Evolutionary conservation across 2,797 vertebrate genomes (phyloP).

Genomic region (Microtus obscurus): DNA sequence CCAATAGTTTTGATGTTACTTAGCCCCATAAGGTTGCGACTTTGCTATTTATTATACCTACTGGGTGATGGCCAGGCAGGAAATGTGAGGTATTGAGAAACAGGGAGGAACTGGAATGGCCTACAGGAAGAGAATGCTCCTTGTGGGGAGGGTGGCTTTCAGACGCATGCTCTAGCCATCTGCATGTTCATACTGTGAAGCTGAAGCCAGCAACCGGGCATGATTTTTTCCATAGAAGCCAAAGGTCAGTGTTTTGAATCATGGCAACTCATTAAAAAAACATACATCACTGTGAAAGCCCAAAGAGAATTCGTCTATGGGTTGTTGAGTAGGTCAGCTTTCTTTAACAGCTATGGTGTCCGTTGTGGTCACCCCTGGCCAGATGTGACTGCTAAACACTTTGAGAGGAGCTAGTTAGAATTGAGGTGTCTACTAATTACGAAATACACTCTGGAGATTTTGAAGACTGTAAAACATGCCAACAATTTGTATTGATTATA

Average conservation of each 20-base stretch:
- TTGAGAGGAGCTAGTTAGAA: neutral
- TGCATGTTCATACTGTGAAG: neutral
- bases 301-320: neutral
- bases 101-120: neutral
- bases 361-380: neutral
- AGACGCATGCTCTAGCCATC: neutral
- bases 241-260: constrained; percentile 40
- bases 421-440: neutral
- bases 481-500: neutral
- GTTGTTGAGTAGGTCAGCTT: neutral
- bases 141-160: neutral
- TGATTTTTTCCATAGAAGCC: constrained; percentile 16
- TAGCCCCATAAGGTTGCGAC: constrained; percentile 44
- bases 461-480: neutral
- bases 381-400: neutral
- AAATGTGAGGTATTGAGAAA: constrained; percentile 34
- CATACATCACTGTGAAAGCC: neutral
- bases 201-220: neutral
- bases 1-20: constrained; percentile 73
- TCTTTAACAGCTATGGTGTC: neutral
- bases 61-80: constrained; percentile 61
- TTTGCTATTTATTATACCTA: constrained; percentile 37
- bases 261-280: constrained; percentile 7
- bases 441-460: neutral
- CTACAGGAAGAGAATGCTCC: neutral